These are phyloP conservation scores for Mormyrus lacerda DNA, from an alignment of 2,113 vertebrate species.

Conservation along the genomic window DNA sequence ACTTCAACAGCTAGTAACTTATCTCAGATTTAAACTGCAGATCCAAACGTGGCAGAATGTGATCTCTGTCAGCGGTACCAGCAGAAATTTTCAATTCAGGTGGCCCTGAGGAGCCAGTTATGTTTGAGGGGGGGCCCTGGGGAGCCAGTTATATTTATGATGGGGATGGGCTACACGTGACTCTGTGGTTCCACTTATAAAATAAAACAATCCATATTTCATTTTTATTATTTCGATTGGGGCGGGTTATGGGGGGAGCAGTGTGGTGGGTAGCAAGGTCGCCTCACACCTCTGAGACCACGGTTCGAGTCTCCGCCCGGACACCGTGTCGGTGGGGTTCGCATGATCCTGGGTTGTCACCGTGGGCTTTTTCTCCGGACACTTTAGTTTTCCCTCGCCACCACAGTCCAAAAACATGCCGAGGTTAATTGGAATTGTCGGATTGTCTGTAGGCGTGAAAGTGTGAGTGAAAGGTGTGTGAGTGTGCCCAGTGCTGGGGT, in stretches of 20 bases:
- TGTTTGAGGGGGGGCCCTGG: background rate
- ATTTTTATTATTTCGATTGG: background rate
- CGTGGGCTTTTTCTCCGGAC: background rate
- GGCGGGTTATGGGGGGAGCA: background rate
- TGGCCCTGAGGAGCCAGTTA: background rate
- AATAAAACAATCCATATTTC: background rate
- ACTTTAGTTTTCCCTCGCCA: background rate
- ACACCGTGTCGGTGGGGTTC: background rate
- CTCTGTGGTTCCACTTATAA: background rate
- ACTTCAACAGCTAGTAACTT: background rate
- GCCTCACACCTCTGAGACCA: background rate
- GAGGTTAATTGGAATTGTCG: background rate
- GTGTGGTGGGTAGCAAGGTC: background rate
- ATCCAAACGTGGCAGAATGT: background rate
- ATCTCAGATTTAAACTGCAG: background rate
- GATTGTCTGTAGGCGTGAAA: background rate
- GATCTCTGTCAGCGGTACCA: background rate
- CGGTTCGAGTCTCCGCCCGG: background rate
- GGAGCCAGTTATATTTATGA: background rate
- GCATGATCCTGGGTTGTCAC: background rate
- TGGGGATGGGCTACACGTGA: background rate
- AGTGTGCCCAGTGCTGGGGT: background rate
- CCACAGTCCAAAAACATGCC: background rate
- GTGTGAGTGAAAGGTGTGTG: background rate
- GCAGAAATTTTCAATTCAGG: background rate